Evolutionary conservation across 1,140 invertebrate species (phyloP).

Genomic region (Dinoponera quadriceps): DNA sequence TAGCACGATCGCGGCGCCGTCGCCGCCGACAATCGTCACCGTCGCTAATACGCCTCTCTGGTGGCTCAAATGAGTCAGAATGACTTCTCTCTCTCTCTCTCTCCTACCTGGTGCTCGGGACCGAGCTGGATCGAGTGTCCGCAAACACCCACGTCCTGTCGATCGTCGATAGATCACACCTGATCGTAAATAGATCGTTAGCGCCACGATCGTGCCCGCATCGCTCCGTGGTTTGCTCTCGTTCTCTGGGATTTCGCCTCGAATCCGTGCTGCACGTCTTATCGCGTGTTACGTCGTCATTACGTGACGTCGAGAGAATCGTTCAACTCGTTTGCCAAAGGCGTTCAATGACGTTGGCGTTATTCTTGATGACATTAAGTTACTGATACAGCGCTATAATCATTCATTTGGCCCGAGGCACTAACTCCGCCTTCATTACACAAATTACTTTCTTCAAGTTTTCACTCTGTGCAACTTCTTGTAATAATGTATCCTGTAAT

Average conservation of each 20-base stretch:
- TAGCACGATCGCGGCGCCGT: constrained; percentile 35
- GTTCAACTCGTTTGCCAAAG: constrained; percentile 61
- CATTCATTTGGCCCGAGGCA: constrained; percentile 46
- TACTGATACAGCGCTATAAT: constrained; percentile 46
- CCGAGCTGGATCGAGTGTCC: constrained; percentile 65
- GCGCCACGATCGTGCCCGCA: constrained; percentile 20
- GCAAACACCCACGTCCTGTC: constrained; percentile 65
- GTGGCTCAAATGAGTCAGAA: constrained; percentile 72
- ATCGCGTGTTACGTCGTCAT: constrained; percentile 24
- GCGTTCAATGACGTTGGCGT: constrained; percentile 48
- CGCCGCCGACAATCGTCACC: constrained; percentile 33
- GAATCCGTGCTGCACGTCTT: constrained; percentile 60
- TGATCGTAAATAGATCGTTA: constrained; percentile 70
- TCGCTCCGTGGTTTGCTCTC: background rate
- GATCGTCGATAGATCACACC: constrained; percentile 73
- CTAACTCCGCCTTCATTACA: too few species aligned
- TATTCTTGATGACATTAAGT: constrained; percentile 65
- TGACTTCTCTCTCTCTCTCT: constrained; percentile 69
- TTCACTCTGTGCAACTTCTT: too few species aligned
- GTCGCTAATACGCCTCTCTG: constrained; percentile 53
- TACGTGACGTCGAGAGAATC: constrained; percentile 1
- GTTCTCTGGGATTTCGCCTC: constrained; percentile 63
- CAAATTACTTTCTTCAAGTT: too few species aligned
- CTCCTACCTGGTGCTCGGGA: constrained; percentile 16
- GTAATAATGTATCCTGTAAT: too few species aligned